phyloP scores from a whole-genome alignment of 1,140 invertebrate genomes.

The Cyclargus thomasi region DNA sequence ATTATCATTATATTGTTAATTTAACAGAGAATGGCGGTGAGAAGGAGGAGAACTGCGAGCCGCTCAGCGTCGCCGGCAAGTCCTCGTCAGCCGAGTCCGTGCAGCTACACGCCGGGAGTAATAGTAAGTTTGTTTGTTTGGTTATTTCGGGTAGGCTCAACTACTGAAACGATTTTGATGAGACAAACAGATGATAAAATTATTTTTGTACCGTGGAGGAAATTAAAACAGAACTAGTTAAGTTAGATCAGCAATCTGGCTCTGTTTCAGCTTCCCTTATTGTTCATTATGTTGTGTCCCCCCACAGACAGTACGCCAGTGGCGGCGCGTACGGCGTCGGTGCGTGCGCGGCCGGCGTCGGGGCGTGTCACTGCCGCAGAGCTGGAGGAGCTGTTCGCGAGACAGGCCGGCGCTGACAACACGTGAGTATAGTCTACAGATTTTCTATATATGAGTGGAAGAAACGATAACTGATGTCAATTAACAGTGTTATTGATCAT shows the following conservation, averaged over 20 bases:
- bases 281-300: too few relatives aligned
- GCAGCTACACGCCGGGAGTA: slow-evolving; percentile 72
- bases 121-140: slow-evolving; percentile 41
- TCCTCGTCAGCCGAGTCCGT: slow-evolving; percentile 89
- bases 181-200: background rate
- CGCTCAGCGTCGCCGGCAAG: slow-evolving; percentile 78
- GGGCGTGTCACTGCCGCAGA: slow-evolving; percentile 91
- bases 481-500: too few relatives aligned
- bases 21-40: slow-evolving; percentile 75
- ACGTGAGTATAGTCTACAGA: slow-evolving; percentile 30
- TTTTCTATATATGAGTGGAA: too few relatives aligned
- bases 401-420: slow-evolving; percentile 77
- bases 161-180: background rate
- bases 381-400: slow-evolving; percentile 92
- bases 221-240: too few relatives aligned
- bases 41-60: slow-evolving; percentile 81
- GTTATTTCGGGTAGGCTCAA: too few relatives aligned
- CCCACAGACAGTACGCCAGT: slow-evolving; percentile 70
- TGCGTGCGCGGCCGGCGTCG: slow-evolving; percentile 88
- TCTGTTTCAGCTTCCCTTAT: too few relatives aligned
- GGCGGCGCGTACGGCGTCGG: slow-evolving; percentile 89
- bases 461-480: too few relatives aligned
- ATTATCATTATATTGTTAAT: too few relatives aligned
- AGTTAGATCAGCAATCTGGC: too few relatives aligned
- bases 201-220: too few relatives aligned